Conservation (phyloP, 1,140 invertebrate species). For the Leucophenga varia region DNA sequence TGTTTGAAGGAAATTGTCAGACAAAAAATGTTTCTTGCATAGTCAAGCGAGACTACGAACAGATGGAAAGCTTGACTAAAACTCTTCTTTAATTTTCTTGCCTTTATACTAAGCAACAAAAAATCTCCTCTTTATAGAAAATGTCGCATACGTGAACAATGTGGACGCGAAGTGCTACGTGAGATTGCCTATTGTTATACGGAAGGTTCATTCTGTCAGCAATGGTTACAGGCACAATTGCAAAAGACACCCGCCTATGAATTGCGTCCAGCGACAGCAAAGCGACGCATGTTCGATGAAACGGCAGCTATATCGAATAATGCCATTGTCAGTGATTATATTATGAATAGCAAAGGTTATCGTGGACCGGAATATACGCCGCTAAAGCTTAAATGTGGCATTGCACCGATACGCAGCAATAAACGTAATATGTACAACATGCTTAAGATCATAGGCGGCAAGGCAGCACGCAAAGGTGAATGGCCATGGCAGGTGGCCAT, state of each 20-base stretch:
- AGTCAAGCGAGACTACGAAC: too few species aligned
- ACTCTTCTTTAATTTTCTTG: background rate
- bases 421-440: conserved; percentile 58
- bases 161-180: conserved; percentile 71
- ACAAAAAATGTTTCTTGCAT: too few species aligned
- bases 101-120: background rate
- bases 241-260: conserved; percentile 40
- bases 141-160: conserved; percentile 73
- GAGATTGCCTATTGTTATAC: conserved; percentile 84
- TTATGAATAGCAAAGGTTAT: conserved; percentile 45
- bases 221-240: conserved; percentile 64
- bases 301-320: conserved; percentile 16
- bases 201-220: conserved; percentile 76
- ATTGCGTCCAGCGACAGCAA: conserved; percentile 24
- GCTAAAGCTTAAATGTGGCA: conserved; percentile 43
- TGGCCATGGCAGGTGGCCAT: conserved; percentile 96
- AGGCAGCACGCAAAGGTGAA: conserved; percentile 70
- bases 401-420: conserved; percentile 38
- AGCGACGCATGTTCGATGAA: conserved; percentile 29
- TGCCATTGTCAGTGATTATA: conserved; percentile 37
- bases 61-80: too few species aligned
- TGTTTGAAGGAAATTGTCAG: too few species aligned
- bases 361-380: conserved; percentile 46
- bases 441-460: conserved; percentile 83
- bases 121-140: conserved; percentile 58